Conservation (phyloP, 2,888 invertebrate species). For the Sisyra nigra region DNA sequence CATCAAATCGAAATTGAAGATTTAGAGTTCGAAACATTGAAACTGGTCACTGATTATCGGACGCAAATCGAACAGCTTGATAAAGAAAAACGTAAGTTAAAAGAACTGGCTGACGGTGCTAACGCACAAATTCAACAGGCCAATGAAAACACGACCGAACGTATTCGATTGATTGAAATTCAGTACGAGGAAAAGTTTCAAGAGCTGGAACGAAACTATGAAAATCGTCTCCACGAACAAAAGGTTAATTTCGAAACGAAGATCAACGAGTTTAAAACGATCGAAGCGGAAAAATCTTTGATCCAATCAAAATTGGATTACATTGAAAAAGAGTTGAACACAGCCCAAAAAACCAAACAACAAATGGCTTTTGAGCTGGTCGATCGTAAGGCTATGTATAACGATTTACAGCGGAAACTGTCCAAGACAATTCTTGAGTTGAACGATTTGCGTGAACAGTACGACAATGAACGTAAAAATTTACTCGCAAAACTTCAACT, state of each 20-base stretch:
- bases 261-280: constrained; percentile 34
- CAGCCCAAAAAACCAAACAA: constrained; percentile 12
- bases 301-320: constrained; percentile 21
- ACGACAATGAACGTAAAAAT: constrained; percentile 27
- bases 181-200: constrained; percentile 28
- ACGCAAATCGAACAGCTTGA: constrained; percentile 15
- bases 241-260: constrained; percentile 29
- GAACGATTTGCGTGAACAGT: constrained; percentile 11
- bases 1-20: constrained; percentile 20
- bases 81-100: constrained; percentile 17
- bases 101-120: constrained; percentile 14
- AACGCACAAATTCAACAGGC: constrained; percentile 17
- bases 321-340: constrained; percentile 10
- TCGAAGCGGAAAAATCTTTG: constrained; percentile 34
- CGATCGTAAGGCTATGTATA: constrained; percentile 8
- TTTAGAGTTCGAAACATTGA: constrained; percentile 21
- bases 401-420: constrained; percentile 12
- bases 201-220: constrained; percentile 27
- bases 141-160: constrained; percentile 24
- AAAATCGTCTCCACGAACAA: constrained; percentile 27
- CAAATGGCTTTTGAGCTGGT: background rate
- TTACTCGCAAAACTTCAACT: constrained; percentile 30
- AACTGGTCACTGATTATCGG: constrained; percentile 19
- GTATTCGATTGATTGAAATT: constrained; percentile 23
- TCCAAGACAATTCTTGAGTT: constrained; percentile 14